These are phyloP conservation scores for Cryptocephalus moraei DNA, from an alignment of 2,888 invertebrate genomes.

Conservation along the genomic window DNA sequence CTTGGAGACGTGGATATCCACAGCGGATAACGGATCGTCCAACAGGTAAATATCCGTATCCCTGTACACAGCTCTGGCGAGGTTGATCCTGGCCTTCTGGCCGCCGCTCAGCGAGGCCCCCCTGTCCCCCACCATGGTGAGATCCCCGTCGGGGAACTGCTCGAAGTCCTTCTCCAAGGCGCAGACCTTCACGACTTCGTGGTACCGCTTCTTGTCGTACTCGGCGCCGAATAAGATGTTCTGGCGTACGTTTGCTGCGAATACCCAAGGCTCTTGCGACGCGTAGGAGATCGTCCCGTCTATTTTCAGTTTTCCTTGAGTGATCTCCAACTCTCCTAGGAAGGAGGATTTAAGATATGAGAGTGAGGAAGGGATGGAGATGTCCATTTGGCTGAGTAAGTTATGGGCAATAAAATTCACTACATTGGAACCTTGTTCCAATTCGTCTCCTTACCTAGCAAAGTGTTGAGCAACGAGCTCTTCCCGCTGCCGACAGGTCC, in stretches of 20 bases:
- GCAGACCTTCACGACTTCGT: slow-evolving; percentile 50
- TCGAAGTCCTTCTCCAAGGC: slow-evolving; percentile 64
- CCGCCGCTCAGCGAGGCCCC: slow-evolving; percentile 71
- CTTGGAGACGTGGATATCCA: slow-evolving; percentile 70
- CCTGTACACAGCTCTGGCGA: slow-evolving; percentile 66
- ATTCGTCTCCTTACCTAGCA: slow-evolving; percentile 36
- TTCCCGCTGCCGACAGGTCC: slow-evolving; percentile 53
- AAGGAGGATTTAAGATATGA: slow-evolving; percentile 18
- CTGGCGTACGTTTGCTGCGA: slow-evolving; percentile 63
- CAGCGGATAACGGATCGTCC: slow-evolving; percentile 78
- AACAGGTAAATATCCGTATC: slow-evolving; percentile 70
- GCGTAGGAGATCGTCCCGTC: slow-evolving; percentile 64
- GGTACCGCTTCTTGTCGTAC: slow-evolving; percentile 49
- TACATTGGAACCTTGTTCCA: no score
- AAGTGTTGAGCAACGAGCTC: slow-evolving; percentile 51
- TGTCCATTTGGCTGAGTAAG: no score
- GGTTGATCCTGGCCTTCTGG: slow-evolving; percentile 76
- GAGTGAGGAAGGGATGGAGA: not conserved
- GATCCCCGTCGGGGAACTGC: slow-evolving; percentile 57
- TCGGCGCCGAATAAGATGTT: slow-evolving; percentile 74
- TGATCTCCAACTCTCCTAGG: slow-evolving; percentile 48
- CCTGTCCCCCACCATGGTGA: slow-evolving; percentile 66
- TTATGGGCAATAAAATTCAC: no score
- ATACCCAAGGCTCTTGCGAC: slow-evolving; percentile 78
- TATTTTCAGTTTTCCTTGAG: slow-evolving; percentile 50